phyloP scores from a whole-genome alignment of 2,888 invertebrate species.

The Syritta pipiens region DNA sequence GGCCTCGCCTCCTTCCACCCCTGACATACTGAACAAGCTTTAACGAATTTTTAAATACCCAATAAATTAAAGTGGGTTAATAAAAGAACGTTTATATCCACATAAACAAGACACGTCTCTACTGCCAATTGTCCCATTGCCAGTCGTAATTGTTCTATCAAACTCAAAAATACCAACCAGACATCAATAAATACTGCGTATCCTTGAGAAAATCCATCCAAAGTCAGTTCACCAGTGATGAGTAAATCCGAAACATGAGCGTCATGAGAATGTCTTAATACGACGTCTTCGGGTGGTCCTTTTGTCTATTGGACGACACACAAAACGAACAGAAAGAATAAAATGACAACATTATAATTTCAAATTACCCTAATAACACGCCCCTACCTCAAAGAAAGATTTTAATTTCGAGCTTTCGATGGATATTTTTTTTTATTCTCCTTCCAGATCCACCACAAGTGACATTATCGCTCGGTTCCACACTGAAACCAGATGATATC shows the following conservation, averaged over 20 bases:
- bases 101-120: conserved; percentile 46
- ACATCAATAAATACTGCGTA: conserved; percentile 47
- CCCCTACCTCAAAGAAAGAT: conserved; percentile 5
- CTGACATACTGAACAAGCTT: conserved; percentile 3
- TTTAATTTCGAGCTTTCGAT: conserved; percentile 72
- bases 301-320: no score
- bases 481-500: conserved; percentile 87
- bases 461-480: conserved; percentile 85
- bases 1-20: neutral
- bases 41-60: conserved; percentile 52
- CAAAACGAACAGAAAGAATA: no score
- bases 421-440: conserved; percentile 49
- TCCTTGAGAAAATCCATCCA: conserved; percentile 11
- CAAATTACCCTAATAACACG: conserved; percentile 39
- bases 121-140: conserved; percentile 29
- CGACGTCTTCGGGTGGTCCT: no score
- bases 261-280: conserved; percentile 17
- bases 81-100: conserved; percentile 41
- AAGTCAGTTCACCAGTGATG: conserved; percentile 24
- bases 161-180: conserved; percentile 51
- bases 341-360: conserved; percentile 43
- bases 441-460: conserved; percentile 87
- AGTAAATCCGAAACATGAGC: conserved; percentile 40
- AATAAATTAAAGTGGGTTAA: conserved; percentile 49
- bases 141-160: conserved; percentile 52